Base-by-base conservation (phyloP, 1,140 invertebrate genomes). In the Proales similis region DNA sequence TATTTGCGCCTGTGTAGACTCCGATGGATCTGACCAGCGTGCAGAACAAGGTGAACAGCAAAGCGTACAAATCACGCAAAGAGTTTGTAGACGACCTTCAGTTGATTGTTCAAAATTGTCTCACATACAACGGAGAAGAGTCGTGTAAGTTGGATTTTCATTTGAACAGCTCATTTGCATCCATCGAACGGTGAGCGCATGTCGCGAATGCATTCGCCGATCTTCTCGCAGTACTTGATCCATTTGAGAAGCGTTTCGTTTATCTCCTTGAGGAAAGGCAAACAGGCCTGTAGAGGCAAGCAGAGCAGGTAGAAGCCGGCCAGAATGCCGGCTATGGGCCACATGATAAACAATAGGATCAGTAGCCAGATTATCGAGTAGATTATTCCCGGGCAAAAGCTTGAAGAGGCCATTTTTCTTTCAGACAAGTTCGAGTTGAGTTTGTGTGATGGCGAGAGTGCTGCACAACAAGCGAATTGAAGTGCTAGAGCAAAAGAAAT, bases 1-100 rank as follows among this genome's bases (percentile, higher is more conserved):
- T n/a, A 45, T 45, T 45, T 2, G 11, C 26, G 5, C 26, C 26
- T 11, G 14, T 45, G 5, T 19, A 48, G 57, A 46, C n/a, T 46
- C 57, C 57, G 36, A 61, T 61, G 57, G 57, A 61, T 61, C 39
- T 61, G 11, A 46, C 57, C n/a, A 61, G 29, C n/a, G 38, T 61
- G 26, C 57, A 61, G 5, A 11, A 24, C 24, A 61, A 61, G 47
- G 47, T 61, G 27, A 61, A 61, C 36, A 46, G 26, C 36, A 61
- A 61, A 61, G 19, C 38, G 1, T 61, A 61, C 47, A 61, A 45
- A 45, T 45, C 39, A 24, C 26, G 39, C 20, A 22, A 7, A 45
- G 57, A 61, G 26, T 61, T 61, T 46, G 27, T 61, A 9, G n/a
- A 17, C 11, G 57, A 61, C 47, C 7, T 61, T 38, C 42, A 61